Conservation (phyloP, 64 coral and sea anemone species). For the Porites lutea region DNA sequence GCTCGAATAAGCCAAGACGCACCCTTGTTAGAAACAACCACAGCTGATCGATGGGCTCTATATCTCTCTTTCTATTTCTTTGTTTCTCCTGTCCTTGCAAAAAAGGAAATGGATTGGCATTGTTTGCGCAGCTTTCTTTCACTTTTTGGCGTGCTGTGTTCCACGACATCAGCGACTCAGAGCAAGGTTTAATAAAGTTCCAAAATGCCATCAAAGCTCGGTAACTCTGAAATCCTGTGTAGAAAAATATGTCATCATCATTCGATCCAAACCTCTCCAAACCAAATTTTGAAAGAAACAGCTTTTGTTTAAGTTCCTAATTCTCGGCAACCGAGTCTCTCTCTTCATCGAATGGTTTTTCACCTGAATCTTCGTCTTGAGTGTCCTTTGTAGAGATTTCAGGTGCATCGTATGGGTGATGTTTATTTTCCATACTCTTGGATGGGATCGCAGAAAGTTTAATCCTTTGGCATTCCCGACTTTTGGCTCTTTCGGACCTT, state of each 20-base stretch:
- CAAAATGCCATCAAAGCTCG: conserved; percentile 37
- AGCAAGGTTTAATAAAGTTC: conserved; percentile 28
- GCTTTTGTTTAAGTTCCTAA: neutral
- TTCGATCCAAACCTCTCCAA: neutral
- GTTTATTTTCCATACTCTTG: too few relatives aligned
- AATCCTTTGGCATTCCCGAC: too few relatives aligned
- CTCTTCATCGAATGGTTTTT: neutral
- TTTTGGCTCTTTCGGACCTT: too few relatives aligned
- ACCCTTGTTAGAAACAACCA: conserved; percentile 62
- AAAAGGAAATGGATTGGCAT: conserved; percentile 55
- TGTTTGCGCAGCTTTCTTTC: neutral
- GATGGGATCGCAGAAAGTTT: too few relatives aligned
- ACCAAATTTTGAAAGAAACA: too few relatives aligned
- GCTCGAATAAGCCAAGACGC: conserved; percentile 47
- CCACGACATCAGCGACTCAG: neutral
- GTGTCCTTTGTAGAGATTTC: neutral
- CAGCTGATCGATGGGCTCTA: conserved; percentile 59
- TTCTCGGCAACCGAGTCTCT: neutral
- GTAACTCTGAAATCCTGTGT: conserved; percentile 21
- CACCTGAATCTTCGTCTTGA: neutral
- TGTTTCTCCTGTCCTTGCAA: conserved; percentile 45
- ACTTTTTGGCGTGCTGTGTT: conserved; percentile 19
- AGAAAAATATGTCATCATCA: conserved; percentile 14
- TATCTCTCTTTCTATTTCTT: conserved; percentile 33
- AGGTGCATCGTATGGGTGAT: too few relatives aligned